Percentiles rank a stretch among this genome's conserved stretches.
Evolutionary conservation across 1,140 invertebrate species (phyloP).

Genomic region (Latrodectus geometricus): DNA sequence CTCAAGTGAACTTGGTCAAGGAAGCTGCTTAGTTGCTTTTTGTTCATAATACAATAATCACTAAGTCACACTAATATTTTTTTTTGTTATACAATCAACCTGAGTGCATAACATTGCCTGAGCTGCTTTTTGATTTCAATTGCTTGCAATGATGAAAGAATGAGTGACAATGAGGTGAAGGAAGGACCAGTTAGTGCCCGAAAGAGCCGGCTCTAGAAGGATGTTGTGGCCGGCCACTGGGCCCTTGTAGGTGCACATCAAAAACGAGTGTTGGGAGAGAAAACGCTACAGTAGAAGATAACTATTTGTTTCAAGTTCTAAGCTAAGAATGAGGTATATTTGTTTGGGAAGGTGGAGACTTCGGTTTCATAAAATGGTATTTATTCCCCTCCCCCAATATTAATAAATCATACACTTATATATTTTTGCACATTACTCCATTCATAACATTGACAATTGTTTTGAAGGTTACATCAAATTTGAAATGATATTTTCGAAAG

Average conservation of each 20-base stretch:
- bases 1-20: conserved; percentile 47
- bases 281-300: conserved; percentile 61
- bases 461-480: too few relatives aligned
- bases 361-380: neutral
- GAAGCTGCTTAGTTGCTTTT: conserved; percentile 55
- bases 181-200: conserved; percentile 14
- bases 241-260: conserved; percentile 61
- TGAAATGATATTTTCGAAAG: too few relatives aligned
- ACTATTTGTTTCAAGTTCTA: conserved; percentile 49
- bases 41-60: conserved; percentile 52
- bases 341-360: conserved; percentile 29
- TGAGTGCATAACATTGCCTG: conserved; percentile 62
- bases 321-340: conserved; percentile 61
- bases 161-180: conserved; percentile 49
- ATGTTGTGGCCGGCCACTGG: conserved; percentile 47
- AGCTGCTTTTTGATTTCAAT: conserved; percentile 63
- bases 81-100: conserved; percentile 59
- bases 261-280: conserved; percentile 62
- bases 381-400: too few relatives aligned
- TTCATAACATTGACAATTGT: too few relatives aligned
- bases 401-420: too few relatives aligned
- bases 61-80: conserved; percentile 60
- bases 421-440: too few relatives aligned
- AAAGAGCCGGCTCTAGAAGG: conserved; percentile 21
- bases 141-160: conserved; percentile 61